These are phyloP conservation scores for Hirundo rustica DNA, from an alignment of 2,797 vertebrate genomes.

Conservation along the genomic window DNA sequence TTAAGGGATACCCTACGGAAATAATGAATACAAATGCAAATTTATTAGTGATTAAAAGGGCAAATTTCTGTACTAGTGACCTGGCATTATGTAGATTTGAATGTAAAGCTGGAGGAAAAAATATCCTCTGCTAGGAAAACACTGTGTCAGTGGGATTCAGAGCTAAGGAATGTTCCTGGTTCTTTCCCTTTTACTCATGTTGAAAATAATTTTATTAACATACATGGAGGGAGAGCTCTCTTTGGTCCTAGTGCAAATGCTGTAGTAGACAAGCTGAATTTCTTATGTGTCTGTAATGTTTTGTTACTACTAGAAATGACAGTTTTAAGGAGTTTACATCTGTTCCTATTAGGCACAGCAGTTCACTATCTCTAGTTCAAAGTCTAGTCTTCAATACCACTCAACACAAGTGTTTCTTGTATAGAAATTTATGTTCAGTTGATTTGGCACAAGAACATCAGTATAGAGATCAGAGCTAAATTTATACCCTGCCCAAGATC, in stretches of 20 bases:
- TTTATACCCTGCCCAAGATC: background rate
- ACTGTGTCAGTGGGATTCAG: conserved; percentile 1
- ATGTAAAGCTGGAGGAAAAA: background rate
- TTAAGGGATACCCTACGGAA: background rate
- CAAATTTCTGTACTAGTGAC: background rate
- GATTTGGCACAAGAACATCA: background rate
- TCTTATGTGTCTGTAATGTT: background rate
- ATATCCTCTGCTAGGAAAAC: background rate
- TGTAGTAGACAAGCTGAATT: background rate
- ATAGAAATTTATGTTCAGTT: background rate
- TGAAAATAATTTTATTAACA: background rate
- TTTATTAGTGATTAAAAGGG: background rate
- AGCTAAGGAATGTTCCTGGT: background rate
- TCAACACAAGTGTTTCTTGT: background rate
- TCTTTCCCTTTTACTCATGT: background rate
- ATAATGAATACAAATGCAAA: background rate
- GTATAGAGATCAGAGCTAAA: background rate
- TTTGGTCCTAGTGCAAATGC: background rate
- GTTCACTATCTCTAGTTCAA: background rate
- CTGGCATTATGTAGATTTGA: background rate
- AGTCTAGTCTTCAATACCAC: background rate
- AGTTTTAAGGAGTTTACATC: background rate
- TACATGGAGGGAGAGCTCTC: background rate
- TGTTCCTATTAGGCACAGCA: background rate
- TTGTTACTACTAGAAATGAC: background rate